A percentile compares a stretch with the other conserved stretches of the same genome.
Conservation (phyloP, 2,888 invertebrate species). For the Apamea sordens region DNA sequence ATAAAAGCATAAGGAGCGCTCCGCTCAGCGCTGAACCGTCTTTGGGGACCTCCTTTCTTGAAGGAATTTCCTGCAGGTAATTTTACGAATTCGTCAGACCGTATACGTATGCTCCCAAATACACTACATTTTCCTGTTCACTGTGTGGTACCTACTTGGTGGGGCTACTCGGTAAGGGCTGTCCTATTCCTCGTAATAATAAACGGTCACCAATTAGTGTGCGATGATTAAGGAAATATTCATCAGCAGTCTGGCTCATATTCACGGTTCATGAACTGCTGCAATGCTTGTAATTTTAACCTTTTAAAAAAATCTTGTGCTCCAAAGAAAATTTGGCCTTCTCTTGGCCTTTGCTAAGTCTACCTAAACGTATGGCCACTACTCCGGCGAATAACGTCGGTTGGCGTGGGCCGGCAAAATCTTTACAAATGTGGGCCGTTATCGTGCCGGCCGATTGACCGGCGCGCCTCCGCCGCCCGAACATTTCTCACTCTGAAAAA, state of each 20-base stretch:
- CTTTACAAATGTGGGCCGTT: conserved; percentile 90
- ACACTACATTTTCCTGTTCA: not conserved
- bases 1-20: not conserved
- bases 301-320: not conserved
- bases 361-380: conserved; percentile 83
- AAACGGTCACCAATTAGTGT: not conserved
- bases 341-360: conserved; percentile 67
- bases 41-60: not conserved
- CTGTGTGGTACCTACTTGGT: not conserved
- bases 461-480: conserved; percentile 76
- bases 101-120: not conserved
- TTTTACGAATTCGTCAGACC: not conserved
- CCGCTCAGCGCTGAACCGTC: not conserved
- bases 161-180: not conserved
- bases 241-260: not conserved
- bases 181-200: not conserved
- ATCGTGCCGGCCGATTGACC: conserved; percentile 89
- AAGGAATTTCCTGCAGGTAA: not conserved
- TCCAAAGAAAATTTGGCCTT: not conserved
- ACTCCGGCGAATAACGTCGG: conserved; percentile 79
- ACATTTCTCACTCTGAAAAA: conserved; percentile 89
- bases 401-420: conserved; percentile 85
- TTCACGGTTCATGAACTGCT: not conserved
- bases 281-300: not conserved
- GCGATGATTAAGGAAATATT: not conserved